A percentile compares a stretch with the other conserved stretches of the same genome.
Conservation (phyloP, 2,888 invertebrate species). For the Andricus quercusramuli region DNA sequence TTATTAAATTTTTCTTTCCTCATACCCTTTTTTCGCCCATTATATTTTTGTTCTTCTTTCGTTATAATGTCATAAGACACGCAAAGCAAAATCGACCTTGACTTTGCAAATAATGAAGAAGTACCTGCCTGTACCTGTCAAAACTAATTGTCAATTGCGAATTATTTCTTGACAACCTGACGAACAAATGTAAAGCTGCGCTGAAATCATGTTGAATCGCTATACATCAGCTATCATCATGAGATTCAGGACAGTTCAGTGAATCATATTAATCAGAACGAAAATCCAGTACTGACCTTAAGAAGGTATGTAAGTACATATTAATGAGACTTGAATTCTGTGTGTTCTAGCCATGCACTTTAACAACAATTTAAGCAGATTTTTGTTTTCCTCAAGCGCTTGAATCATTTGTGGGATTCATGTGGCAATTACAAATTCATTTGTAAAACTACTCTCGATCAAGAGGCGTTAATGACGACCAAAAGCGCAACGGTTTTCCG, state of each 20-base stretch:
- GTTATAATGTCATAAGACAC: conserved; percentile 15
- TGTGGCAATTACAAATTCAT: too few species aligned
- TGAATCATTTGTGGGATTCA: too few species aligned
- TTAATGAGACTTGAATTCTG: not conserved
- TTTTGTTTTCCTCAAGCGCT: too few species aligned
- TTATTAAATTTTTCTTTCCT: conserved; percentile 24
- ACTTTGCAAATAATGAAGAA: conserved; percentile 10
- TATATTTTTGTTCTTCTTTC: conserved; percentile 21
- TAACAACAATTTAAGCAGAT: not conserved
- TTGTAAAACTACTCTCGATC: too few species aligned
- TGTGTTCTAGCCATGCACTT: not conserved
- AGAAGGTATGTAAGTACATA: not conserved
- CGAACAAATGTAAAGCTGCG: not conserved
- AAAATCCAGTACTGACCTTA: not conserved
- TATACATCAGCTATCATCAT: not conserved
- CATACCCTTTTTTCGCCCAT: conserved; percentile 15
- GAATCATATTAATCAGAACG: not conserved
- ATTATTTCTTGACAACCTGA: conserved; percentile 27
- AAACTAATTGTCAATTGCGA: conserved; percentile 21
- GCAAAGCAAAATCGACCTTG: conserved; percentile 33
- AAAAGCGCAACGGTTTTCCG: too few species aligned
- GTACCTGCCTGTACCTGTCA: conserved; percentile 2
- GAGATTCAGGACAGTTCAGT: not conserved
- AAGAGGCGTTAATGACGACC: too few species aligned
- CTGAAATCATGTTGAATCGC: not conserved